These are phyloP conservation scores for Atta colombica DNA, from an alignment of 1,140 invertebrate species.

Conservation along the genomic window DNA sequence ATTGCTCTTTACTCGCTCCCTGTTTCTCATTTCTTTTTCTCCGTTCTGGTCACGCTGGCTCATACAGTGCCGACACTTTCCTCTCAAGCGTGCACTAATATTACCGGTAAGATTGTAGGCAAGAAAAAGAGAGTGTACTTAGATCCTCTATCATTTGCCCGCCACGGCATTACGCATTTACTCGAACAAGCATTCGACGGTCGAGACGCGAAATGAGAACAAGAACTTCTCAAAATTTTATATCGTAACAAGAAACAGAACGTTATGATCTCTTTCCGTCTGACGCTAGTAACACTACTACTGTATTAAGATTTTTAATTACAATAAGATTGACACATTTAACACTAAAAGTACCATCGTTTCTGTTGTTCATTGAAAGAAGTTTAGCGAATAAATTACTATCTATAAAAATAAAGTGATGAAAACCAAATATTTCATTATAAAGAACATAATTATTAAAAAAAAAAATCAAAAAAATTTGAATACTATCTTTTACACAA, in stretches of 20 bases:
- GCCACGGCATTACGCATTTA: constrained; percentile 47
- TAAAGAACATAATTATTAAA: no score
- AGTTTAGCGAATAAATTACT: no score
- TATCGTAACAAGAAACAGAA: constrained; percentile 29
- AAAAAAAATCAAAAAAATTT: no score
- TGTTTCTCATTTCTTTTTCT: constrained; percentile 26
- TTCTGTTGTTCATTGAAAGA: no score
- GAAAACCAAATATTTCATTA: no score
- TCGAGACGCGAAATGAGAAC: neutral
- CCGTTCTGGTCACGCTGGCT: constrained; percentile 34
- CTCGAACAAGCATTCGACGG: constrained; percentile 30
- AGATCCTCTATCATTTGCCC: constrained; percentile 65
- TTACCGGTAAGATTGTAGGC: constrained; percentile 47
- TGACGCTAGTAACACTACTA: neutral
- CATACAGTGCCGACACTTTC: constrained; percentile 56
- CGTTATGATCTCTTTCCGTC: neutral
- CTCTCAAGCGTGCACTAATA: constrained; percentile 44
- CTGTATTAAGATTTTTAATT: constrained; percentile 41
- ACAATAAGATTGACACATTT: constrained; percentile 46
- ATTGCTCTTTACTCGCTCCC: neutral
- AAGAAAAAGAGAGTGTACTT: constrained; percentile 57
- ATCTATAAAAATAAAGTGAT: no score
- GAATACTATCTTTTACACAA: neutral
- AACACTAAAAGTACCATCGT: no score
- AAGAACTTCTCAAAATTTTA: constrained; percentile 44